Base-by-base conservation (phyloP, 1,140 invertebrate species). In the Drosophila eugracilis region DNA sequence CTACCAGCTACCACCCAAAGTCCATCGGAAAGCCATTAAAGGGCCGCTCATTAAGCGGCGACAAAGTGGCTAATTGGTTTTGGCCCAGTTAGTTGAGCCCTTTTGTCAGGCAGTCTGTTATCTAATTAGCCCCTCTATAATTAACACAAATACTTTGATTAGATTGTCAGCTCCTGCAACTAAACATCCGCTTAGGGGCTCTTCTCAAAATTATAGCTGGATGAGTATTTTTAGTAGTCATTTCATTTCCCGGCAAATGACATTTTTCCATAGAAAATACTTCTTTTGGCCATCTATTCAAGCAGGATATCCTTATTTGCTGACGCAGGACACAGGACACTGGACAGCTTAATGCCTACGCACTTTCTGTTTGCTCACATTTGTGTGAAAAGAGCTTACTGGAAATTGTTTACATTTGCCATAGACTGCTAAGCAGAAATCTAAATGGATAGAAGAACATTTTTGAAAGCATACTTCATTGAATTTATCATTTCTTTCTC, bases 41-140 rank as follows among this genome's bases (percentile, higher is more conserved):
- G 37, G 24, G 32, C 4, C 53, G n/a, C n/a, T 57, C 45, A 50
- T 71, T 70, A 72, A 49, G 30, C 32, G 69, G 67, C 54, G 67
- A 60, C 69, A 72, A 72, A 73, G 21, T 59, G 69, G 67, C 47
- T 72, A 72, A 72, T 72, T 72, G 69, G 45, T 58, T 47, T 72
- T 17, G 15, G 32, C 24, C 67, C 60, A 12, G n/a, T 32, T 17
- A 26, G 32, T 15, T 12, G 28, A 37, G 30, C 30, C 30, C 24
- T 21, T 37, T 65, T 47, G 49, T 21, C 14, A 26, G 36, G 26
- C 63, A 32, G 28, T 17, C 63, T 22, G 22, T 36, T 53, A 67
- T 34, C 62, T 67, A 67, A 67, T 67, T 67, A 65, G 28, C 28
- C 32, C n/a, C 28, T n/a, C 37, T 28, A 34, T 69, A 42, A 69